These are phyloP conservation scores for Cacoxenus indagator DNA, from an alignment of 2,888 invertebrate species.

Conservation along the genomic window DNA sequence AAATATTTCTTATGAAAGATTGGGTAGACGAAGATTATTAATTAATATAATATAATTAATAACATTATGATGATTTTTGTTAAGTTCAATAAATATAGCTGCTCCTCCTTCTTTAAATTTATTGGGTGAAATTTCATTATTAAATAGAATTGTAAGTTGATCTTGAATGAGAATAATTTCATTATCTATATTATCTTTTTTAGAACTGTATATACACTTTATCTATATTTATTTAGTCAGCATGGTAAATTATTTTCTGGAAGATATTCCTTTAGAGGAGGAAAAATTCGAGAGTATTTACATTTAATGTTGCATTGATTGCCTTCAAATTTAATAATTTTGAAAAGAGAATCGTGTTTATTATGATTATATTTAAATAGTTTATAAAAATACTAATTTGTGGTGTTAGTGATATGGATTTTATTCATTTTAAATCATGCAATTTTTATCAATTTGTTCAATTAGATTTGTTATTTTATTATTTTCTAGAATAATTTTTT, in stretches of 20 bases:
- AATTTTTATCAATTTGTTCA: constrained; percentile 73
- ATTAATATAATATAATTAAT: constrained; percentile 77
- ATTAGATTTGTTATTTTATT: constrained; percentile 73
- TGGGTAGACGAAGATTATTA: constrained; percentile 75
- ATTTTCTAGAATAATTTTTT: constrained; percentile 70
- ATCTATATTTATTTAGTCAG: constrained; percentile 76
- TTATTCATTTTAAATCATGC: constrained; percentile 73
- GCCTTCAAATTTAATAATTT: constrained; percentile 76
- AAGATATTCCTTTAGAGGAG: constrained; percentile 72
- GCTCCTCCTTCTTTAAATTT: constrained; percentile 79
- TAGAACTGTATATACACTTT: constrained; percentile 78
- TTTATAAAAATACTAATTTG: constrained; percentile 80
- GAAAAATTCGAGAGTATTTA: constrained; percentile 74
- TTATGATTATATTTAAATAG: constrained; percentile 76
- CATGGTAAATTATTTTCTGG: constrained; percentile 74
- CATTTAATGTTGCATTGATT: constrained; percentile 76
- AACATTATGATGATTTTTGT: constrained; percentile 77
- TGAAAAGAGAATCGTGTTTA: constrained; percentile 73
- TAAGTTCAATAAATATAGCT: constrained; percentile 76
- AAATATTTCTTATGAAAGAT: constrained; percentile 77
- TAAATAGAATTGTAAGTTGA: constrained; percentile 75
- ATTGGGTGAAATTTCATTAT: constrained; percentile 77
- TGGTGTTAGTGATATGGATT: constrained; percentile 75
- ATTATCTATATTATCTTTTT: constrained; percentile 76
- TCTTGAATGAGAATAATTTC: constrained; percentile 72